Conservation (phyloP, 2,113 vertebrate genomes). For the Halichoeres trimaculatus region DNA sequence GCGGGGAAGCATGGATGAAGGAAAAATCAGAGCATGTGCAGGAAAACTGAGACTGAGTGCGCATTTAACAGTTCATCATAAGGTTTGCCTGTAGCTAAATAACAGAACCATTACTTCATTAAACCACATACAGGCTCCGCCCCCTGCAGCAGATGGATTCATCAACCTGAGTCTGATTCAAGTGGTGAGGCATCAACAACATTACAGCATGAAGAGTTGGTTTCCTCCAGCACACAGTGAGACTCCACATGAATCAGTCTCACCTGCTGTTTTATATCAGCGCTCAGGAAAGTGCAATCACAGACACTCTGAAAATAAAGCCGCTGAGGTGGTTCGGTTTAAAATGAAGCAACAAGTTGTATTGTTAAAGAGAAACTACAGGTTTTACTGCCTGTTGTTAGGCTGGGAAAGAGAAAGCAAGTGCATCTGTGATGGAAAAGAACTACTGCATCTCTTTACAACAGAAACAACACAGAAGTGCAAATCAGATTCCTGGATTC, state of each 20-base stretch:
- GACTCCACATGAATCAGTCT: constrained; percentile 24
- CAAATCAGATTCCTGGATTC: too few relatives aligned
- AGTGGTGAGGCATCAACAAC: neutral
- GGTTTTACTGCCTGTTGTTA: neutral
- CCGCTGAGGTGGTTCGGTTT: neutral
- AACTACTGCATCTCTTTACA: too few relatives aligned
- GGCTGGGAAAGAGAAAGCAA: too few relatives aligned
- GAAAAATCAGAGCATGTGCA: neutral
- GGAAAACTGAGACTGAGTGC: neutral
- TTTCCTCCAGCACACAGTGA: constrained; percentile 3
- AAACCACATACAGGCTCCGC: constrained; percentile 32
- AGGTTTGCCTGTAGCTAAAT: constrained; percentile 11
- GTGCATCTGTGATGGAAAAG: too few relatives aligned
- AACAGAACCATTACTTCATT: constrained; percentile 26
- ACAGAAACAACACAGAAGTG: too few relatives aligned
- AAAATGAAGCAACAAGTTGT: neutral
- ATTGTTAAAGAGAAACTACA: neutral
- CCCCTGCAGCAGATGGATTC: neutral
- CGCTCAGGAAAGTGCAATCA: neutral
- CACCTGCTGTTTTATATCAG: constrained; percentile 39
- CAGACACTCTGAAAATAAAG: neutral
- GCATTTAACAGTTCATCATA: constrained; percentile 3
- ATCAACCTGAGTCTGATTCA: too few relatives aligned
- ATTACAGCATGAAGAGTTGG: neutral
- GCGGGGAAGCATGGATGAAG: neutral